Conservation (phyloP, 2,797 vertebrate genomes). For the Pseudomugil tenellus region DNA sequence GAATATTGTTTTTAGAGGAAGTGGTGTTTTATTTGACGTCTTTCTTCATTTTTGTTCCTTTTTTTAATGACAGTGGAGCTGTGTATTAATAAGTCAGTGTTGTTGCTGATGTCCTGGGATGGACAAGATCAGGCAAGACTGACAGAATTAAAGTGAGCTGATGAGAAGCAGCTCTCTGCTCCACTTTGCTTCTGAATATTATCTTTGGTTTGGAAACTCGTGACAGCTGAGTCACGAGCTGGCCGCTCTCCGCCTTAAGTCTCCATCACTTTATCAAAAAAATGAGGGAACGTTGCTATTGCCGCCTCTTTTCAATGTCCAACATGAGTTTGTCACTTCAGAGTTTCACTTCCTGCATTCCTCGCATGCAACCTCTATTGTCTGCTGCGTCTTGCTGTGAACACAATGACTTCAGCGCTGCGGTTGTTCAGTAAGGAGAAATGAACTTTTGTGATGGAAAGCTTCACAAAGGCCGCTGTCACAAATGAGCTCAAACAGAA, state of each 20-base stretch:
- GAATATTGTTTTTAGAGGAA: too few relatives aligned
- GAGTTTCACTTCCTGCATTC: constrained; percentile 83
- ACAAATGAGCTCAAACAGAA: constrained; percentile 7
- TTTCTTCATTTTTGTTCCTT: background rate
- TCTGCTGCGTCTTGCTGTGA: constrained; percentile 30
- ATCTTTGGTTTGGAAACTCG: constrained; percentile 26
- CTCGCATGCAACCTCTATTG: constrained; percentile 66
- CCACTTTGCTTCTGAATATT: background rate
- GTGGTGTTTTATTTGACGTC: background rate
- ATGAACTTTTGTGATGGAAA: constrained; percentile 26
- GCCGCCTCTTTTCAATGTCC: constrained; percentile 10
- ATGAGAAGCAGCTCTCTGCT: background rate
- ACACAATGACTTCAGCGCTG: constrained; percentile 59
- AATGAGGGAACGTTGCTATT: background rate
- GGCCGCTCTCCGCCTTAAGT: background rate
- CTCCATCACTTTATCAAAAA: constrained; percentile 7
- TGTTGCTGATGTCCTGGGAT: background rate
- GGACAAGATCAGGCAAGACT: background rate
- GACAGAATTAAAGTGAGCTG: background rate
- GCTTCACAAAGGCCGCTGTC: constrained; percentile 31
- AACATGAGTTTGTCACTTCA: constrained; percentile 41
- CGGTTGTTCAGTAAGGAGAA: constrained; percentile 34
- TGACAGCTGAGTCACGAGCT: constrained; percentile 14
- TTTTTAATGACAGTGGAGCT: background rate
- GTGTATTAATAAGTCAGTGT: background rate